Evolutionary conservation across 2,797 vertebrate genomes (phyloP).

Genomic region (Gallinago stenura): DNA sequence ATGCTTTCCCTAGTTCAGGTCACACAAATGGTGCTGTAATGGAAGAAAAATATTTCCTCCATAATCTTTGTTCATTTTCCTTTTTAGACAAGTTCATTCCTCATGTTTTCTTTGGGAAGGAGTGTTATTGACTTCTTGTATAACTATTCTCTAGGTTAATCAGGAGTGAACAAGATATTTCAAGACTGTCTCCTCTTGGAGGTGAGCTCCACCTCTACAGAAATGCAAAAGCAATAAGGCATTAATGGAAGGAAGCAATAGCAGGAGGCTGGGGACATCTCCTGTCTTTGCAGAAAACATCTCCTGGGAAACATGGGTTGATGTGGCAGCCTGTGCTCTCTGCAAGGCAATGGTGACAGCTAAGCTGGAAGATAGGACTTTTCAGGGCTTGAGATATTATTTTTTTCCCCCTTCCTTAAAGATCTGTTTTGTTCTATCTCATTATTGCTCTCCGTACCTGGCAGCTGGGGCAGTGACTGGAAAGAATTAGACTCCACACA

Average conservation of each 20-base stretch:
- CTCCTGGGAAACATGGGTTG: neutral
- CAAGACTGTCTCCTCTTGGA: neutral
- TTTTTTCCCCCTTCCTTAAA: neutral
- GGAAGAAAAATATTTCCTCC: neutral
- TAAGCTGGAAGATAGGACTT: neutral
- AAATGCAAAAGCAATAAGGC: neutral
- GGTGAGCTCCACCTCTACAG: neutral
- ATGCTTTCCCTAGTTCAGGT: neutral
- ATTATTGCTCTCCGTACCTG: neutral
- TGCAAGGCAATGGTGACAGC: neutral
- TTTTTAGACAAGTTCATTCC: neutral
- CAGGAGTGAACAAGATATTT: neutral
- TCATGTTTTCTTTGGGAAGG: neutral
- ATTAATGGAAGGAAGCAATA: neutral
- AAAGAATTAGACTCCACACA: neutral
- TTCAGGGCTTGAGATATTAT: neutral
- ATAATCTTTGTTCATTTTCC: neutral
- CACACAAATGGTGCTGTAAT: neutral
- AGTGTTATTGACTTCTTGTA: neutral
- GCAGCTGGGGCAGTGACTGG: neutral
- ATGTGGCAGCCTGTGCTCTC: neutral
- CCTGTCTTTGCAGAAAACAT: neutral
- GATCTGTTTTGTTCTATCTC: neutral
- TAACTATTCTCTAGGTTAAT: neutral
- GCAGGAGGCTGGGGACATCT: neutral